Evolutionary conservation across 2,113 vertebrate genomes (phyloP).

Genomic region (Dicerorhinus sumatrensis): DNA sequence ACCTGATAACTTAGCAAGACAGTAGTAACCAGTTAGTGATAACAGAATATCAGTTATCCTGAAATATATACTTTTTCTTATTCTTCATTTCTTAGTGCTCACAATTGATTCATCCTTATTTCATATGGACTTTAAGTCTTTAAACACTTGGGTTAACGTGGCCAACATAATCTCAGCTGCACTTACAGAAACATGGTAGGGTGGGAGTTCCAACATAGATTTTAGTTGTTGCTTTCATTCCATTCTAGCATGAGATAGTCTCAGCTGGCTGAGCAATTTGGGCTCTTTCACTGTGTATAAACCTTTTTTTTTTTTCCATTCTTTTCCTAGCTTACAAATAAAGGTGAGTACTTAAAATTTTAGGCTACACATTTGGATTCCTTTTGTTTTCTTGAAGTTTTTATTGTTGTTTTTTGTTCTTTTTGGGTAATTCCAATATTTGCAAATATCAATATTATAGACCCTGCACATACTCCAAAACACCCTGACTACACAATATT

Average conservation of each 20-base stretch:
- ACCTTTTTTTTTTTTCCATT: background rate
- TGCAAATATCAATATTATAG: background rate
- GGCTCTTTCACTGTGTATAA: background rate
- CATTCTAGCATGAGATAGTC: background rate
- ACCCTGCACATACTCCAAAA: background rate
- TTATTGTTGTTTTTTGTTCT: constrained; percentile 5
- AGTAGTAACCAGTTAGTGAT: background rate
- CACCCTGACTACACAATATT: background rate
- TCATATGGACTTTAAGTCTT: background rate
- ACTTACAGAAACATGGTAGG: background rate
- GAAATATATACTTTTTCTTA: background rate
- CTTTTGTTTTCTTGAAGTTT: constrained; percentile 29
- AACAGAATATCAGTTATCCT: background rate
- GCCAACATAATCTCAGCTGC: background rate
- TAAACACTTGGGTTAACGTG: background rate
- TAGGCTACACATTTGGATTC: background rate
- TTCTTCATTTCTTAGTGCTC: background rate
- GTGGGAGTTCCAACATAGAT: background rate
- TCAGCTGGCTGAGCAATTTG: background rate
- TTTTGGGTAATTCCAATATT: background rate
- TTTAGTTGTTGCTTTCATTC: background rate
- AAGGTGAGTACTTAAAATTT: background rate
- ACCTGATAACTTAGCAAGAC: background rate
- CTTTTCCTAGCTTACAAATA: background rate
- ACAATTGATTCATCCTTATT: background rate